phyloP scores from a whole-genome alignment of 2,888 invertebrate species.

The Neoscelio sp. region DNA sequence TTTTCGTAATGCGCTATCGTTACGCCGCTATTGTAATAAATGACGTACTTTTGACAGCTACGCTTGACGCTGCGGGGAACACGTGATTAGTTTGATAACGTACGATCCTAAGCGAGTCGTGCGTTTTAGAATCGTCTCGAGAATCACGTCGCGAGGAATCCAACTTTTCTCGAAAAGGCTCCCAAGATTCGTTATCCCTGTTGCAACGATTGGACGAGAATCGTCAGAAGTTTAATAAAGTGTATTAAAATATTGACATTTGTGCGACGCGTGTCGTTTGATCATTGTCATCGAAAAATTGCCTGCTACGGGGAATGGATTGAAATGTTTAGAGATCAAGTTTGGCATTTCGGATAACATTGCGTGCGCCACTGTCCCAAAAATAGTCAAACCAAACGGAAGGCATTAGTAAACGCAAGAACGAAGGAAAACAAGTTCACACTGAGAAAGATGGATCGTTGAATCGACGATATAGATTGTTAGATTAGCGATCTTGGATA shows the following conservation, averaged over 20 bases:
- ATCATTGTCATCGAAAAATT: conserved; percentile 36
- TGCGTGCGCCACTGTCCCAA: too few relatives aligned
- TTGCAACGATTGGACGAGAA: conserved; percentile 40
- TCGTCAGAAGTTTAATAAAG: conserved; percentile 12
- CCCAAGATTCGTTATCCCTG: conserved; percentile 33
- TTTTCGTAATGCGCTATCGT: too few relatives aligned
- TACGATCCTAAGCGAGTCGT: conserved; percentile 36
- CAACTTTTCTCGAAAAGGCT: conserved; percentile 34
- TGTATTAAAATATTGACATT: conserved; percentile 64
- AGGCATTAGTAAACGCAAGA: too few relatives aligned
- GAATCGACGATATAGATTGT: too few relatives aligned
- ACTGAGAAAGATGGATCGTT: too few relatives aligned
- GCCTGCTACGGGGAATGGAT: not conserved
- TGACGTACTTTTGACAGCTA: conserved; percentile 45
- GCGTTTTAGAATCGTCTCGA: conserved; percentile 39
- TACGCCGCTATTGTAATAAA: too few relatives aligned
- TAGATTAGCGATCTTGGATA: too few relatives aligned
- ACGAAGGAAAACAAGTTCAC: too few relatives aligned
- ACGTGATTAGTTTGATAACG: conserved; percentile 29
- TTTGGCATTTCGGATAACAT: too few relatives aligned
- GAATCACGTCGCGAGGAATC: conserved; percentile 30
- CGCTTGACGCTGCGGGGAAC: conserved; percentile 29
- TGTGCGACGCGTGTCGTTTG: conserved; percentile 40
- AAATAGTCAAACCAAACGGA: too few relatives aligned
- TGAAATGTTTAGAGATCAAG: too few relatives aligned